Evolutionary conservation across 2,888 invertebrate species (phyloP), one percentile per base, ranked within the genome.

Genomic region (Orgyia antiqua): DNA sequence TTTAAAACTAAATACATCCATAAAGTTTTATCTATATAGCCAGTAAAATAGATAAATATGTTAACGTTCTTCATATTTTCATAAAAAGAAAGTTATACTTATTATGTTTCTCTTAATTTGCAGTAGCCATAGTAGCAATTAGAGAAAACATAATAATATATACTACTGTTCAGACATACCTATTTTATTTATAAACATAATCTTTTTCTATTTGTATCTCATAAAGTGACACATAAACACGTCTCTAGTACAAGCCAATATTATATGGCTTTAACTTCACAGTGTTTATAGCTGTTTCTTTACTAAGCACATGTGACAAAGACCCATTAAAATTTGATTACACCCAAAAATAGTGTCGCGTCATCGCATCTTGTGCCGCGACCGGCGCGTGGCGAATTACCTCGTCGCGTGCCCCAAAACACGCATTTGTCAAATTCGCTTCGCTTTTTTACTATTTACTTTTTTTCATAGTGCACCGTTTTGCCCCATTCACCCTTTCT

Each of bases 361-460:
- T 51, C 50, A 49, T 52, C 49, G 43, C 51, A 51, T 61, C 52
- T 58, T 49, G 56, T 45, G 45, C 31, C 44, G 61, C 51, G 42
- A 46, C 62, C 72, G 67, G 62, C 60, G 43, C 70, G 33, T 15
- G 15, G 15, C 15, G 4, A 15, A 69, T 79, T 72, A 54, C 48
- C 38, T 36, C 53, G 79, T 71, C 82, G 77, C 79, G 83, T 82
- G 82, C 70, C 74, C 74, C 72, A 73, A 78, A 84, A 80, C 80
- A 83, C 58, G 68, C 77, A 79, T 86, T 84, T 78, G 74, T 84
- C 78, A 79, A 65, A 79, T 84, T 83, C 68, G 84, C 67, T 55
- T 52, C 77, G 79, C 77, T 79, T 78, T 79, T 75, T 77, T 67
- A 61, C 52, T 78, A 68, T 83, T 82, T 78, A 71, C 75, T 73